Evolutionary conservation across 2,888 invertebrate genomes (phyloP).

Genomic region (Heliconius charithonia): DNA sequence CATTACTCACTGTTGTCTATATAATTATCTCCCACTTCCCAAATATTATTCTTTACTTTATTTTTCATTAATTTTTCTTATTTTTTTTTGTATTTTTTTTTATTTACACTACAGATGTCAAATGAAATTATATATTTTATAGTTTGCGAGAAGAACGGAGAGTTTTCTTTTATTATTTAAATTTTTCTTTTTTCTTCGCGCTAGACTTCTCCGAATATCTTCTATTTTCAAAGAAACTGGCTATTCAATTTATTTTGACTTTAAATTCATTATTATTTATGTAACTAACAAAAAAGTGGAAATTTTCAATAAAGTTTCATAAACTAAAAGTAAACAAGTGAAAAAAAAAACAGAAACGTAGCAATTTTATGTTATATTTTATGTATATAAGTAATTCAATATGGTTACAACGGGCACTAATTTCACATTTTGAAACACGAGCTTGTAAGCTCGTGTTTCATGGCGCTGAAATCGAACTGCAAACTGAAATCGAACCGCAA

Average conservation of each 20-base stretch:
- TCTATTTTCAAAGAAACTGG: no score
- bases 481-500: slow-evolving; percentile 33
- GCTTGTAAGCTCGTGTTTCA: slow-evolving; percentile 27
- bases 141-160: background rate
- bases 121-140: background rate
- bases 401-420: background rate
- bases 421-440: slow-evolving; percentile 1
- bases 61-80: background rate
- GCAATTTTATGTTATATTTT: background rate
- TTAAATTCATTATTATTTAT: background rate
- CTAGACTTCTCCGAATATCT: no score
- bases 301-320: no score
- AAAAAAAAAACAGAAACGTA: background rate
- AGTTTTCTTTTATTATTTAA: no score
- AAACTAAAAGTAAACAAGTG: background rate
- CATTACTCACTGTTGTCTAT: slow-evolving; percentile 17
- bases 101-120: background rate
- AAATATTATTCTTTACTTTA: slow-evolving; percentile 3
- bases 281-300: no score
- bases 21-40: background rate
- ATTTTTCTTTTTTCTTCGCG: no score
- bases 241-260: no score
- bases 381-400: background rate
- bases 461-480: slow-evolving; percentile 15
- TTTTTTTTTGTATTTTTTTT: background rate